Base-by-base conservation (phyloP, 1,140 invertebrate genomes). In the Trachymyrmex cornetzi region DNA sequence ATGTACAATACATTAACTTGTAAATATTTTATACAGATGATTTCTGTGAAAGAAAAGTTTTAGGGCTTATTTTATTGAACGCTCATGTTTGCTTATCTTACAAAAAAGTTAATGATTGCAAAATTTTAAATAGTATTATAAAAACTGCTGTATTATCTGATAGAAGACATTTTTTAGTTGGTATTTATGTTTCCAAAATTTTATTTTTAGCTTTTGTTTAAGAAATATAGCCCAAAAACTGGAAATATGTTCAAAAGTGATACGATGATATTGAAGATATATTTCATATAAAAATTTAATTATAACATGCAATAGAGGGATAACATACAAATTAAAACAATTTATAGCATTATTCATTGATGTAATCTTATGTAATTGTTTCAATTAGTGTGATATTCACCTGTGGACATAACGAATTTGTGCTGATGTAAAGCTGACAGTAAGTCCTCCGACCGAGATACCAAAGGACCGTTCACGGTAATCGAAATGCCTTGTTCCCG, bases 401-500 rank as follows among this genome's bases (percentile, higher is more conserved):
- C 12, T 55, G 14, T n/a, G 27, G 22, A 19, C 3, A 61, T 38
- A 44, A 19, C 57, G 59, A 90, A 88, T 90, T 90, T 63, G 59
- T 38, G 44, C n/a, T 63, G 61, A 71, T 69, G 30, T 74, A 72
- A 9, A 44, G 22, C 12, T 61, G 80, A 87, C 80, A 67, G 63
- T 38, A 72, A 77, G 64, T 48, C 59, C 89, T 90, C 34, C 12
- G 53, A 57, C 2, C 24, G 44, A 69, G 38, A 80, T 66, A 84
- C 66, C 38, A 63, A 67, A 86, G 87, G 84, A 84, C 77, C 63
- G 82, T 74, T 74, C 14, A 44, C 84, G 87, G 91, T 93, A 92
- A 94, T 94, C 92, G 93, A 94, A 94, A 93, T 93, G 88, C 91
- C 92, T 91, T 94, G 92, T 94, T 93, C 90, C 71, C 74, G 66